Conservation (phyloP, 2,113 vertebrate species). For the Ranitomeya imitator region DNA sequence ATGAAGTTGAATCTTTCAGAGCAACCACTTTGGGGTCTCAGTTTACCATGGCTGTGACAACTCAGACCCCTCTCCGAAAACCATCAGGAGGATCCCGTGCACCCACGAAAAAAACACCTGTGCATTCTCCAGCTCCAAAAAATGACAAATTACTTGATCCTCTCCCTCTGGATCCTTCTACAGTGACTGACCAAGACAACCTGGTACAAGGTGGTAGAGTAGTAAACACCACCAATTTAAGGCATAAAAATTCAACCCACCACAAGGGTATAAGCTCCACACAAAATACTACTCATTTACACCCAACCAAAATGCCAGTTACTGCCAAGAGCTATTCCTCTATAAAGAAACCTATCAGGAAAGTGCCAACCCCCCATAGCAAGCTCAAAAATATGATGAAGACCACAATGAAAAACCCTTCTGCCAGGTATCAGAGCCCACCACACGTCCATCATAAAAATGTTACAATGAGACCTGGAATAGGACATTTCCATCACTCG, state of each 20-base stretch:
- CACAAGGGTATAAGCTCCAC: neutral
- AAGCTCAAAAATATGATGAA: conserved; percentile 19
- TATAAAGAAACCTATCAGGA: conserved; percentile 1
- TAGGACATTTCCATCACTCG: neutral
- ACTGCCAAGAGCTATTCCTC: conserved; percentile 19
- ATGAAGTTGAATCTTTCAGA: conserved; percentile 24
- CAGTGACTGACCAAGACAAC: neutral
- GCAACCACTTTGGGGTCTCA: neutral
- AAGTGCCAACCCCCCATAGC: neutral
- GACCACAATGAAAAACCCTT: conserved; percentile 9
- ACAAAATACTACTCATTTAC: neutral
- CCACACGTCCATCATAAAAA: neutral
- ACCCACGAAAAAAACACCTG: neutral
- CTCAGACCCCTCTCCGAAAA: neutral
- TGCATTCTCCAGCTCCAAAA: neutral
- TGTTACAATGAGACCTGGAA: neutral
- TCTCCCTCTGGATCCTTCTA: neutral
- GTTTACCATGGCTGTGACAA: neutral
- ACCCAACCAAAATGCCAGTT: conserved; percentile 5
- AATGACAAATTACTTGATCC: neutral
- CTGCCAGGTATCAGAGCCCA: conserved; percentile 9
- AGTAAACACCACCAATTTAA: neutral
- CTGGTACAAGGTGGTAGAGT: neutral
- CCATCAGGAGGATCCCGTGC: neutral
- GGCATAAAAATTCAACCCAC: neutral